These are phyloP conservation scores for Drosophila kepulauana DNA, from an alignment of 1,140 invertebrate genomes.

Conservation along the genomic window DNA sequence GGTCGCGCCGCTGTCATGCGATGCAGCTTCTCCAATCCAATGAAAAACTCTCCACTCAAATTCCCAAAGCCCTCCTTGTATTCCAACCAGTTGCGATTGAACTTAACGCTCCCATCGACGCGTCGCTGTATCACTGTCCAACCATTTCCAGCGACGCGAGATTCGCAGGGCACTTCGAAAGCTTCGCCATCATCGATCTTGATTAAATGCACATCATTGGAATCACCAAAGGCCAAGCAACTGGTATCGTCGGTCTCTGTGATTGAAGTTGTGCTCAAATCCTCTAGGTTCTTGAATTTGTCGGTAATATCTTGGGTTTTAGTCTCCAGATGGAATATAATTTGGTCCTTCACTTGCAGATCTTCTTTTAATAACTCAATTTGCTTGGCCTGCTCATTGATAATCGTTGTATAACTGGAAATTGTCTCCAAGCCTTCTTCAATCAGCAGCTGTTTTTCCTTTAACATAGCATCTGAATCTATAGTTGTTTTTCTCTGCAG, in stretches of 20 bases:
- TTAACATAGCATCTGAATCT: background rate
- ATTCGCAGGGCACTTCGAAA: conserved; percentile 39
- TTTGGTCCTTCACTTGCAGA: conserved; percentile 18
- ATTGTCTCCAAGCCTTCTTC: conserved; percentile 27
- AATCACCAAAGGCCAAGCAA: conserved; percentile 26
- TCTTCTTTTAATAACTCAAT: conserved; percentile 23
- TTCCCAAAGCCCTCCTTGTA: conserved; percentile 54
- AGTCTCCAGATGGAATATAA: conserved; percentile 23
- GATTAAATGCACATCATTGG: conserved; percentile 15
- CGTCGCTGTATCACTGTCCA: conserved; percentile 57
- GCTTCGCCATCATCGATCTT: conserved; percentile 20
- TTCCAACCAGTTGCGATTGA: conserved; percentile 49
- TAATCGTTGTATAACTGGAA: conserved; percentile 17
- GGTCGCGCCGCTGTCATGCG: conserved; percentile 31
- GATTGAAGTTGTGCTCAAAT: background rate
- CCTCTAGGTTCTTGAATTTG: conserved; percentile 18
- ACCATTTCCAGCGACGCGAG: conserved; percentile 12
- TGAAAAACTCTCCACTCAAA: conserved; percentile 53
- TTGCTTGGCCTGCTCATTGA: conserved; percentile 39
- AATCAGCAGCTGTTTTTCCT: conserved; percentile 24
- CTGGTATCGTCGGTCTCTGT: conserved; percentile 10
- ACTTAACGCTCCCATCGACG: conserved; percentile 40
- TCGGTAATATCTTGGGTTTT: conserved; percentile 16
- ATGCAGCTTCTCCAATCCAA: conserved; percentile 56
- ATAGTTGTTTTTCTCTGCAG: conserved; percentile 1